phyloP scores from a whole-genome alignment of 30 jellyfish, hydroid and myxozoan genomes.

The Aurelia sp. region DNA sequence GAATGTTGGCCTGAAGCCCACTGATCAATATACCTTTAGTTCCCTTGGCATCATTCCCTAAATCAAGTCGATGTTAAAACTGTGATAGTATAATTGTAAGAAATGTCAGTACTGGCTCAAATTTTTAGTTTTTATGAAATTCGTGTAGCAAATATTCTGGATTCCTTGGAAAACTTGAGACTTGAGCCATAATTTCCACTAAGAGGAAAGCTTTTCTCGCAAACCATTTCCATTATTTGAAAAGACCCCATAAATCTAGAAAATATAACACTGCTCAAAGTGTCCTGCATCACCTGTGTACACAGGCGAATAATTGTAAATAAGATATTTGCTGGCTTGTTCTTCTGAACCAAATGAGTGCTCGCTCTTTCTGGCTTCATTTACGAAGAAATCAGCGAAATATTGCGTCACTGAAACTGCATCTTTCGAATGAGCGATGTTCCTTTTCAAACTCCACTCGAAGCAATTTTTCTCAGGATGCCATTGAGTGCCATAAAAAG shows the following conservation, averaged over 20 bases:
- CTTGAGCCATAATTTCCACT: no score
- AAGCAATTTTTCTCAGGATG: conserved; percentile 94
- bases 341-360: conserved; percentile 64
- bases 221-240: no score
- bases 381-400: conserved; percentile 82
- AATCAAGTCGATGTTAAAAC: no score
- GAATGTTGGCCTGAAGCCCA: no score
- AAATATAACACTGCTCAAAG: conserved; percentile 84
- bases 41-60: no score
- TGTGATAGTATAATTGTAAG: no score
- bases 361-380: conserved; percentile 81
- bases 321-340: conserved; percentile 59
- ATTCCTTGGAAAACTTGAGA: no score
- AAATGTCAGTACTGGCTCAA: no score
- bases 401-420: conserved; percentile 83
- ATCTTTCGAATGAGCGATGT: conserved; percentile 76
- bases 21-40: no score
- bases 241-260: not conserved
- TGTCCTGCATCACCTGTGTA: conserved; percentile 66
- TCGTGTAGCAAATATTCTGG: no score
- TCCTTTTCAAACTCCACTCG: conserved; percentile 67
- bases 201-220: no score
- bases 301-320: conserved; percentile 55
- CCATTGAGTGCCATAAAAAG: conserved; percentile 96
- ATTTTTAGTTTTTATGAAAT: no score